Conservation (phyloP, 1,140 invertebrate species). For the Lepidostoma basale region DNA sequence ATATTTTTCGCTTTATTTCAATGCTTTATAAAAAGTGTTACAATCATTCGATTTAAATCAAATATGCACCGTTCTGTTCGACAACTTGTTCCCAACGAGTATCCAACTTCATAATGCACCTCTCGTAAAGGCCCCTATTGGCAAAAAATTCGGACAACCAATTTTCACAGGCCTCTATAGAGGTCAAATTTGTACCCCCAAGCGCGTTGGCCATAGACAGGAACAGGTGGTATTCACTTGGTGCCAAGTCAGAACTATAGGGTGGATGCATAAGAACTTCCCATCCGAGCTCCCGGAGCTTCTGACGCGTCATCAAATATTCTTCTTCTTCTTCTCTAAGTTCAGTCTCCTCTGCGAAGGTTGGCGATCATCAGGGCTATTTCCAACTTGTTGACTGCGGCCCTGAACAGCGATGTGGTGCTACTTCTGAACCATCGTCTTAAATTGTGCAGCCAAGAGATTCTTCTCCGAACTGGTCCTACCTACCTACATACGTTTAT, state of each 20-base stretch:
- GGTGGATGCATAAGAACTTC: neutral
- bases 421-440: too few relatives aligned
- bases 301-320: constrained; percentile 2
- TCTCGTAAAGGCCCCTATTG: constrained; percentile 4
- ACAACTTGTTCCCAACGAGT: neutral
- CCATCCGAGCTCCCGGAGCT: constrained; percentile 2
- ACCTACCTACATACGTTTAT: too few relatives aligned
- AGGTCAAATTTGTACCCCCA: neutral
- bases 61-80: constrained; percentile 4
- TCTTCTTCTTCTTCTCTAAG: too few relatives aligned
- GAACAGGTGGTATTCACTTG: neutral
- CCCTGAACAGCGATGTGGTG: too few relatives aligned
- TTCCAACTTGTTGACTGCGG: too few relatives aligned
- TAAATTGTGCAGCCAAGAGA: too few relatives aligned
- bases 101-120: constrained; percentile 6
- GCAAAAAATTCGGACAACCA: neutral
- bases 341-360: too few relatives aligned
- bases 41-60: constrained; percentile 2
- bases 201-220: neutral
- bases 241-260: neutral
- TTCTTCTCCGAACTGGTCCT: too few relatives aligned
- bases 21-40: constrained; percentile 11
- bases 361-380: too few relatives aligned
- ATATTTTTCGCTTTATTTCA: constrained; percentile 11
- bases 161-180: constrained; percentile 2